Conservation (phyloP, 2,113 vertebrate species). For the Urocitellus parryii region DNA sequence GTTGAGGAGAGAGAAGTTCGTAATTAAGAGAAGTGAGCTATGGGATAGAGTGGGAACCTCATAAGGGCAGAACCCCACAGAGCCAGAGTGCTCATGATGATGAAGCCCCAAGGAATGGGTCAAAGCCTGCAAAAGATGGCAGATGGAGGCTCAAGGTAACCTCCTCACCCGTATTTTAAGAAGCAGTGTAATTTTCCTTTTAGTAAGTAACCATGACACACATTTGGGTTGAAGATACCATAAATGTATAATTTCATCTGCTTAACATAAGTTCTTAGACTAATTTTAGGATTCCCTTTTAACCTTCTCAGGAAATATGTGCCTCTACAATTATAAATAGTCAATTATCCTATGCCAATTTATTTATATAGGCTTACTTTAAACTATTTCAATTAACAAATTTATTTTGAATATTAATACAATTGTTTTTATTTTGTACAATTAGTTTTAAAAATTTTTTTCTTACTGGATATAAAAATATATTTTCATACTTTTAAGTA, state of each 20-base stretch:
- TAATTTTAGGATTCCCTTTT: constrained; percentile 49
- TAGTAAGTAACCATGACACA: not conserved
- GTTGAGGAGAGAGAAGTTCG: not conserved
- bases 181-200: not conserved
- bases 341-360: constrained; percentile 33
- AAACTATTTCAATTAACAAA: constrained; percentile 20
- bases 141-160: not conserved
- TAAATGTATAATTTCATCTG: not conserved
- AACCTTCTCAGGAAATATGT: not conserved
- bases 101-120: too few species aligned
- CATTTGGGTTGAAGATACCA: not conserved
- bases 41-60: not conserved
- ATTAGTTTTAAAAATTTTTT: not conserved
- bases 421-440: not conserved
- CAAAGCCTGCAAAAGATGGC: not conserved
- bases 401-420: not conserved
- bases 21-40: not conserved
- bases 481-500: constrained; percentile 31
- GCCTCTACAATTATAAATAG: constrained; percentile 18
- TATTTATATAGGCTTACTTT: not conserved
- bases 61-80: not conserved
- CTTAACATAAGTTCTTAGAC: not conserved
- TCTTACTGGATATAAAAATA: not conserved
- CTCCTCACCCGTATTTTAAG: not conserved
- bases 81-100: not conserved